Evolutionary conservation across 2,113 vertebrate species (phyloP).

Genomic region (Phaetusa simplex): DNA sequence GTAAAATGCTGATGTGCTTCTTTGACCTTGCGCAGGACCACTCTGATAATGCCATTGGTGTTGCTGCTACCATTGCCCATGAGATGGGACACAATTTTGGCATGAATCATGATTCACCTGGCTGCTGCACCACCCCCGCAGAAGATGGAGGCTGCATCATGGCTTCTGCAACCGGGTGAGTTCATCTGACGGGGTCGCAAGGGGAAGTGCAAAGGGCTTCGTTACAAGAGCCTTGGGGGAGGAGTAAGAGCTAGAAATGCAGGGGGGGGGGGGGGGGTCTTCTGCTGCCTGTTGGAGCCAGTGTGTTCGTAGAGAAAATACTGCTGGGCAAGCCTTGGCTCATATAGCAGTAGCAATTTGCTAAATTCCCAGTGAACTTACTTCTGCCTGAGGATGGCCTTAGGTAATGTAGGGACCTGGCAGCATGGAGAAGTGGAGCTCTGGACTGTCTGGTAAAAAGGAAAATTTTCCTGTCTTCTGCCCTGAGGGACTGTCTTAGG

Average conservation of each 20-base stretch:
- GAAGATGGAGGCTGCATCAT: slow-evolving; percentile 96
- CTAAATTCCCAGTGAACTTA: background rate
- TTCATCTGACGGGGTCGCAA: background rate
- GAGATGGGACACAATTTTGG: slow-evolving; percentile 99
- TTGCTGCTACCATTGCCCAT: slow-evolving; percentile 94
- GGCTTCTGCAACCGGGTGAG: slow-evolving; percentile 95
- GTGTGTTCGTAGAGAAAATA: background rate
- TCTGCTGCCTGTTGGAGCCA: background rate
- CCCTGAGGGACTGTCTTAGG: background rate
- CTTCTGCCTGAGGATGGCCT: background rate
- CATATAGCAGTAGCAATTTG: background rate
- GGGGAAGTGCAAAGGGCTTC: background rate
- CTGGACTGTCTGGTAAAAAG: background rate
- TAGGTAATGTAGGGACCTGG: background rate
- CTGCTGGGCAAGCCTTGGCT: background rate
- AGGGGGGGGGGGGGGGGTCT: too few relatives aligned
- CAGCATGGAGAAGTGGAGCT: background rate
- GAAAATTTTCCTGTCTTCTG: background rate
- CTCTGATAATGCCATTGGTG: slow-evolving; percentile 87
- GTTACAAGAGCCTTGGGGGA: background rate
- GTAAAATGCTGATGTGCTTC: background rate
- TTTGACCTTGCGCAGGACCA: slow-evolving; percentile 82
- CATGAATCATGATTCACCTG: slow-evolving; percentile 89
- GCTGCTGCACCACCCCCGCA: slow-evolving; percentile 84
- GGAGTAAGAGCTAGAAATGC: background rate